Percentiles rank a stretch among this genome's conserved stretches.
Conservation (phyloP, 2,797 vertebrate genomes). For the Pteronotus mesoamericanus region DNA sequence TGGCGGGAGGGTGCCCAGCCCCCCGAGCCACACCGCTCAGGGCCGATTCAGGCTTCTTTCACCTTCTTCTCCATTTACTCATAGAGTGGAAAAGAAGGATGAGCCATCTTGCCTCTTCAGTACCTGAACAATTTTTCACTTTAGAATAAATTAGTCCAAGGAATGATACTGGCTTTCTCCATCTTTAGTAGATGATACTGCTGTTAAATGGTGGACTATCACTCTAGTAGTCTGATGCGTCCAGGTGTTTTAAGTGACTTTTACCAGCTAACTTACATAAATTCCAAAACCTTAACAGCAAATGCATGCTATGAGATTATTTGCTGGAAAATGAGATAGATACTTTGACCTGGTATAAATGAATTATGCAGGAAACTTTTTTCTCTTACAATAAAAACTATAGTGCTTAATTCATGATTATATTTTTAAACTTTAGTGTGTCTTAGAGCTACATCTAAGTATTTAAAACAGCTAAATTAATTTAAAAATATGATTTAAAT, state of each 20-base stretch:
- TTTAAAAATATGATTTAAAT: not conserved
- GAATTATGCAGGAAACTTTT: not conserved
- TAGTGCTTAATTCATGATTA: not conserved
- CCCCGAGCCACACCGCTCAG: not conserved
- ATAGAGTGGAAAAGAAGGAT: not conserved
- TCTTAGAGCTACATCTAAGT: not conserved
- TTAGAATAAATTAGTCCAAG: not conserved
- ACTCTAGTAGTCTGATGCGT: not conserved
- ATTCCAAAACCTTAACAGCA: not conserved
- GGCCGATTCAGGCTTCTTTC: not conserved
- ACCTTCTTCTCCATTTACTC: not conserved
- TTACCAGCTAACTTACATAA: not conserved
- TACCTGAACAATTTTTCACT: not conserved
- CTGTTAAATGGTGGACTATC: not conserved
- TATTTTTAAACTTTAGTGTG: not conserved
- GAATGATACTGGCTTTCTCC: not conserved
- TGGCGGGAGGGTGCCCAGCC: not conserved
- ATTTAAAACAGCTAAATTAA: not conserved
- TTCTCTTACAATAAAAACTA: not conserved
- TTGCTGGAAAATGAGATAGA: not conserved
- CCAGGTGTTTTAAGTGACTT: not conserved
- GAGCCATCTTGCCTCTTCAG: not conserved
- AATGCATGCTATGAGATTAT: not conserved
- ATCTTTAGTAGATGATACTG: not conserved
- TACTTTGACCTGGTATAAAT: not conserved